phyloP scores from a whole-genome alignment of 2,888 invertebrate genomes.

The Didymodactylos carnosus region DNA sequence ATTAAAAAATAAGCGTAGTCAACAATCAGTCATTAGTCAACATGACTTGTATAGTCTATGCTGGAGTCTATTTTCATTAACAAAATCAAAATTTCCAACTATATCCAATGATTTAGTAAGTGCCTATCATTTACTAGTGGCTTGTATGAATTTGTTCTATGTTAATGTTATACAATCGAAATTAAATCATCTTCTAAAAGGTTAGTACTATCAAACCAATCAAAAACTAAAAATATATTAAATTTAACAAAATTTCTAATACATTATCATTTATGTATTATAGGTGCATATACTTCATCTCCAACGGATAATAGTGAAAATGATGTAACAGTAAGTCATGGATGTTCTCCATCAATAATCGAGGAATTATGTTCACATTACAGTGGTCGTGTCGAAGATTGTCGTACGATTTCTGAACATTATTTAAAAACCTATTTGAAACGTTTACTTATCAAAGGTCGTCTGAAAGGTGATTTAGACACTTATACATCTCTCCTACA shows the following conservation, averaged over 20 bases:
- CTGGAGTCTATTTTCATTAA: not conserved
- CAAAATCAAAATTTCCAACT: not conserved
- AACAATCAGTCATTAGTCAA: not conserved
- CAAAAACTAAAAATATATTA: not conserved
- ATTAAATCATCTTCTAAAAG: not conserved
- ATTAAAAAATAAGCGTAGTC: not conserved
- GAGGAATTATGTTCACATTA: not conserved
- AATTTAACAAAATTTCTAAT: not conserved
- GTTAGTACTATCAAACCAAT: not conserved
- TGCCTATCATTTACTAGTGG: not conserved
- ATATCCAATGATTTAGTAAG: not conserved
- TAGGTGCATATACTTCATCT: not conserved
- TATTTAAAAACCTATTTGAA: not conserved
- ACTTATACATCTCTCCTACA: not conserved
- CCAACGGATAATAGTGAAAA: too few species aligned
- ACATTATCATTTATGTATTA: too few species aligned
- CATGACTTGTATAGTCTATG: not conserved
- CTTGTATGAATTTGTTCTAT: not conserved
- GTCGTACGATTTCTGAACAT: not conserved
- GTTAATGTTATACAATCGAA: not conserved
- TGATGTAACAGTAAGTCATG: not conserved
- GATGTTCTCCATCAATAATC: not conserved
- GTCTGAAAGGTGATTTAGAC: not conserved
- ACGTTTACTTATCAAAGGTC: not conserved
- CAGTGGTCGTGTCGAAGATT: not conserved